Evolutionary conservation across 2,113 vertebrate species (phyloP).

Genomic region (Nesogale talazaci): DNA sequence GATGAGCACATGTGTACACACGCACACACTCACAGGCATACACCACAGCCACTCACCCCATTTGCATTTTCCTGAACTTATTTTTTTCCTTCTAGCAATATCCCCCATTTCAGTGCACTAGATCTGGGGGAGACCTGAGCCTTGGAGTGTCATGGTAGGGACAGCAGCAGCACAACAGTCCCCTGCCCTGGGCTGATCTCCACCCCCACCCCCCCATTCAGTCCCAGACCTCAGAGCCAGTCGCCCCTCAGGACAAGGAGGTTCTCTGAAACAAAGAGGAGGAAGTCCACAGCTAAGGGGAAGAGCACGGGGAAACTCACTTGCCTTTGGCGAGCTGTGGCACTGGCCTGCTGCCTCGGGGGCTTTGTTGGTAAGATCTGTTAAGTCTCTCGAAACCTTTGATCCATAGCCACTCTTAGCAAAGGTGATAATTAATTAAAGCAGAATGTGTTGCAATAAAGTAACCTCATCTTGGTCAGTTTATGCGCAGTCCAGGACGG

Average conservation of each 20-base stretch:
- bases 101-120: constrained; percentile 7
- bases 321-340: constrained; percentile 80
- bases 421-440: constrained; percentile 89
- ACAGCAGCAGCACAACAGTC: constrained; percentile 7
- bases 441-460: constrained; percentile 84
- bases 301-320: constrained; percentile 72
- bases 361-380: constrained; percentile 84
- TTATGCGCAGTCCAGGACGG: constrained; percentile 82
- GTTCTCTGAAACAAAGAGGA: constrained; percentile 75
- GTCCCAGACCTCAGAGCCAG: neutral
- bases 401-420: constrained; percentile 86
- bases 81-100: neutral
- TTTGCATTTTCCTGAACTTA: constrained; percentile 44
- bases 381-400: constrained; percentile 86
- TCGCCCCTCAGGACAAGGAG: no score
- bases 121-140: constrained; percentile 45
- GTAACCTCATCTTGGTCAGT: constrained; percentile 80
- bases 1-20: neutral
- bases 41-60: neutral
- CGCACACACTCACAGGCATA: neutral
- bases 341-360: constrained; percentile 82
- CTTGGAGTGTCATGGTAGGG: constrained; percentile 55
- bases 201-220: neutral
- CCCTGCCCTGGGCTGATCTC: neutral
- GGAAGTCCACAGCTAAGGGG: constrained; percentile 79